Evolutionary conservation across 2,888 invertebrate species (phyloP), one percentile per base, ranked within the genome.

Genomic region (Plebejus argus): DNA sequence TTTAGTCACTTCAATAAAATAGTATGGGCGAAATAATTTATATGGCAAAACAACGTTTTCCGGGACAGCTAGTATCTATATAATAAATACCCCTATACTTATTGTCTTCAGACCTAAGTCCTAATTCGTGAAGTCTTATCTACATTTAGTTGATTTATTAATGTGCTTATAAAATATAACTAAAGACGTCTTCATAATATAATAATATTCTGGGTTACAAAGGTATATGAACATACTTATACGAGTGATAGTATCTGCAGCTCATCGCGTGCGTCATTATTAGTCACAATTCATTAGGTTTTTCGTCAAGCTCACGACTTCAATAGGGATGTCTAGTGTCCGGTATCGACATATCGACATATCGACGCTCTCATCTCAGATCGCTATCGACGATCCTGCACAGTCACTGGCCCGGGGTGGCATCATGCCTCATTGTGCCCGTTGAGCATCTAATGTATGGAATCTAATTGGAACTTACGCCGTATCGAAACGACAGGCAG

Each of bases 271-370:
- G 91, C 90, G 90, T 91, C 91, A 90, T 89, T 92, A 89, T 88
- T 89, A 91, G 92, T 93, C 93, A 94, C 91, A 94, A 93, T 93
- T 93, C 90, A 92, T 92, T 91, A 93, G 88, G 88, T 90, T 91
- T 90, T 92, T 93, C 92, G 89, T 92, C 92, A 91, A 90, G 88
- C 87, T 85, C 86, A 85, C 88, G 88, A 90, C 88, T 90, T 92
- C 89, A 90, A 93, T 93, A 92, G 93, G 90, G 92, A 88, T 93
- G 93, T 90, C 92, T 89, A 90, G 88, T 89, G 90, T 88, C 88
- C 89, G 89, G 86, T 89, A 90, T 90, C 88, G 90, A 91, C 90
- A 86, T 89, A 90, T 90, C 89, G 90, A 91, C 90, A 86, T 92
- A 93, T 93, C 93, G 92, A 92, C 88, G 87, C 85, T 83, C 84